Evolutionary conservation across 2,888 invertebrate species (phyloP).

Genomic region (Daptonema setosum): DNA sequence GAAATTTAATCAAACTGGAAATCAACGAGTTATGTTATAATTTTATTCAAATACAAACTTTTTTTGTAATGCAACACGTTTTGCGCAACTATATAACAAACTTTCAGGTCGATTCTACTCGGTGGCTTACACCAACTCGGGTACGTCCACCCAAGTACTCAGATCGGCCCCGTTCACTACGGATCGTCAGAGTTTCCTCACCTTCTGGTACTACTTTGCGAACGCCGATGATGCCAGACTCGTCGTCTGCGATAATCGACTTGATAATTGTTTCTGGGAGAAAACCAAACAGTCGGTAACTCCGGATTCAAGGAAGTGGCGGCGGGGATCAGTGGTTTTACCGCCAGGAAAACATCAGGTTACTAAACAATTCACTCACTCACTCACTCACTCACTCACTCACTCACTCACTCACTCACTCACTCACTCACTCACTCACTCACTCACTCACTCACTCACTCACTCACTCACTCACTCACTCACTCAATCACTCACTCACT

Average conservation of each 20-base stretch:
- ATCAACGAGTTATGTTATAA: too few species aligned
- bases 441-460: too few species aligned
- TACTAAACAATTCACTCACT: too few species aligned
- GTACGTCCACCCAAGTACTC: not conserved
- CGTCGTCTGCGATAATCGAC: slow-evolving; percentile 2
- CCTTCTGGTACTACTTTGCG: slow-evolving; percentile 4
- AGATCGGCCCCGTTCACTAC: not conserved
- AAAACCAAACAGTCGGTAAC: not conserved
- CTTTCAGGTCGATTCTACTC: slow-evolving; percentile 4
- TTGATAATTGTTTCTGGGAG: slow-evolving; percentile 6
- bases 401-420: too few species aligned
- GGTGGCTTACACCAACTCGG: not conserved
- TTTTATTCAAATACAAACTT: too few species aligned
- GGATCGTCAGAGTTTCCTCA: not conserved
- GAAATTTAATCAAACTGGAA: too few species aligned
- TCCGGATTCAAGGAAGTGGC: not conserved
- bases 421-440: too few species aligned
- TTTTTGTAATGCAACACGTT: too few species aligned
- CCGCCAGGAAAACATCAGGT: slow-evolving; percentile 3
- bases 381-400: too few species aligned
- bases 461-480: too few species aligned
- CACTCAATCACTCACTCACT: too few species aligned
- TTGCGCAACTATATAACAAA: too few species aligned
- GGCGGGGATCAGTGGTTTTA: not conserved
- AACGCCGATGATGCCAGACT: not conserved